Conservation (phyloP, 2,113 vertebrate species). For the Atlantisia rogersi region DNA sequence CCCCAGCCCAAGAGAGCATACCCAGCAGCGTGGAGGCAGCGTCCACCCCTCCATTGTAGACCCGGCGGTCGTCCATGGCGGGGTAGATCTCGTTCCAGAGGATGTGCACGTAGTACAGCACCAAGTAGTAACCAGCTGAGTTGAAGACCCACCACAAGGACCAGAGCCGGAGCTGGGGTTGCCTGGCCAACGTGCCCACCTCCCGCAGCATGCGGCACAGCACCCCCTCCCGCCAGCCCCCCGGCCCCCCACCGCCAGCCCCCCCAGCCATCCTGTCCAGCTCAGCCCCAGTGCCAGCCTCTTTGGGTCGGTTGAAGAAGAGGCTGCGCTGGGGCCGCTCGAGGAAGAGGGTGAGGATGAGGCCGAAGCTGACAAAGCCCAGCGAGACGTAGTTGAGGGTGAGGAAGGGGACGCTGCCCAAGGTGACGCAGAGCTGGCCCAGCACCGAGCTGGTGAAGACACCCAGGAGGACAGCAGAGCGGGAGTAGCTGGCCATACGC, state of each 20-base stretch:
- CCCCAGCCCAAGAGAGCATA: conserved; percentile 8
- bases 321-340: conserved; percentile 88
- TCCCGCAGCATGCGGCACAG: conserved; percentile 84
- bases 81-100: conserved; percentile 84
- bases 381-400: conserved; percentile 82
- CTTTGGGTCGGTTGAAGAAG: conserved; percentile 83
- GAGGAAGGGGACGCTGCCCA: conserved; percentile 62
- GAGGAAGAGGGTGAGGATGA: conserved; percentile 85
- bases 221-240: conserved; percentile 61
- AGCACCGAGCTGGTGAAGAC: conserved; percentile 92
- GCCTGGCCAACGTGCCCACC: conserved; percentile 55
- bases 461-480: conserved; percentile 85
- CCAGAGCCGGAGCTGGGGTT: conserved; percentile 89
- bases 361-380: conserved; percentile 84
- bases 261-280: conserved; percentile 32
- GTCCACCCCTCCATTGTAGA: conserved; percentile 93
- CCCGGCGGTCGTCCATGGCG: conserved; percentile 3
- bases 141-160: conserved; percentile 95
- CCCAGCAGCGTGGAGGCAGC: conserved; percentile 91
- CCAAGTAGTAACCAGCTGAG: conserved; percentile 92
- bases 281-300: neutral
- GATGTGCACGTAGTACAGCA: conserved; percentile 92
- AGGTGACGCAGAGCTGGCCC: conserved; percentile 86
- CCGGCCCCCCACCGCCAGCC: accelerated
- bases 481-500: conserved; percentile 90